These are phyloP conservation scores for Ypsolopha sequella DNA, from an alignment of 2,888 invertebrate genomes.

Conservation along the genomic window DNA sequence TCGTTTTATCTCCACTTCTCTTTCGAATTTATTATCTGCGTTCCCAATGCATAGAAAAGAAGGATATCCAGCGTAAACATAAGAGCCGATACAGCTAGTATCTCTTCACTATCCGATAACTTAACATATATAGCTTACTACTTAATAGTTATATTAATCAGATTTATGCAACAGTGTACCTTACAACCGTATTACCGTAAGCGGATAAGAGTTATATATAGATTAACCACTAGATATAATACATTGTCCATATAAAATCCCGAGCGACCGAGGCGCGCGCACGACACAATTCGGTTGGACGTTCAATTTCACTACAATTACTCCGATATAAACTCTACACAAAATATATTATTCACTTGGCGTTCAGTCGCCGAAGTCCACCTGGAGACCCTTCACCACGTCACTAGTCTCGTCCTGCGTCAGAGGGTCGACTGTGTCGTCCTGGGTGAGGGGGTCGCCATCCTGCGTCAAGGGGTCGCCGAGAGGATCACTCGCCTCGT, in stretches of 20 bases:
- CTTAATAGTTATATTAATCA: slow-evolving; percentile 60
- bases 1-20: not conserved
- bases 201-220: slow-evolving; percentile 49
- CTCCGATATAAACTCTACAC: slow-evolving; percentile 2
- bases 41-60: slow-evolving; percentile 26
- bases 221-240: slow-evolving; percentile 39
- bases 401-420: slow-evolving; percentile 7
- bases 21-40: not conserved
- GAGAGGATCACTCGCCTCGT: not conserved
- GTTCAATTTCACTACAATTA: not conserved
- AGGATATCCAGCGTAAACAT: slow-evolving; percentile 26
- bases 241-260: slow-evolving; percentile 22
- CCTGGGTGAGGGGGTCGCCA: slow-evolving; percentile 5
- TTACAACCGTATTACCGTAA: slow-evolving; percentile 57
- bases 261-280: not conserved
- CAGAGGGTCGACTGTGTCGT: slow-evolving; percentile 13
- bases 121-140: slow-evolving; percentile 44
- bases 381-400: slow-evolving; percentile 8
- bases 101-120: slow-evolving; percentile 47
- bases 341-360: slow-evolving; percentile 5
- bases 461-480: slow-evolving; percentile 5
- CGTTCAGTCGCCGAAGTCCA: slow-evolving; percentile 13
- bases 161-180: slow-evolving; percentile 62
- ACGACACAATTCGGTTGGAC: slow-evolving; percentile 1
- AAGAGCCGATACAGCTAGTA: slow-evolving; percentile 32